phyloP scores from a whole-genome alignment of 92 coral and sea anemone species.

The Epizoanthus fatuus region DNA sequence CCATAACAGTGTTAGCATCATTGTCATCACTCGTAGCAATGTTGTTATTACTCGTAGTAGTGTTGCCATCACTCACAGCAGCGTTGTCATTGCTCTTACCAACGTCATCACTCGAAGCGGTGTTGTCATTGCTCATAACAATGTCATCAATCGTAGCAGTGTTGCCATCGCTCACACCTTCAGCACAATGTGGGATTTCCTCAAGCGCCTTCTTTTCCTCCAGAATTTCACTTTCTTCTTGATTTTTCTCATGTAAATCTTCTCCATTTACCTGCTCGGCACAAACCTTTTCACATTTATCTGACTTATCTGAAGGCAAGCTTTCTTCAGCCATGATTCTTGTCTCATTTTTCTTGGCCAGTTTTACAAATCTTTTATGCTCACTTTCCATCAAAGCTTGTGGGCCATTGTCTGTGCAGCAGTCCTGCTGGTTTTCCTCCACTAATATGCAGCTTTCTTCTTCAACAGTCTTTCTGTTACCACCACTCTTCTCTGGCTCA shows the following conservation, averaged over 20 bases:
- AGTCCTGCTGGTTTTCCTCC: neutral
- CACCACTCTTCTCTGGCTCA: neutral
- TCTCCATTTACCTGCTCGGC: neutral
- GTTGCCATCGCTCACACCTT: slow-evolving; percentile 15
- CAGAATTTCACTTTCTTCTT: neutral
- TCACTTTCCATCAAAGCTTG: neutral
- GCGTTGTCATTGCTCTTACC: too few relatives aligned
- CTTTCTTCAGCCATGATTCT: neutral
- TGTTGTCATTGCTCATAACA: neutral
- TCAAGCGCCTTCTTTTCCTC: neutral
- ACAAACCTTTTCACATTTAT: neutral
- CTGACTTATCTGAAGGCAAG: neutral
- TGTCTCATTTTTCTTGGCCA: slow-evolving; percentile 8
- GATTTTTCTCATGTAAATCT: neutral
- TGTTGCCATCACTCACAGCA: too few relatives aligned
- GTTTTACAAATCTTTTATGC: neutral
- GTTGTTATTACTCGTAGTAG: too few relatives aligned
- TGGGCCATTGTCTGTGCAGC: neutral
- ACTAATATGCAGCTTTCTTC: neutral
- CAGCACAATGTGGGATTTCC: neutral
- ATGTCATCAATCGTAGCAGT: neutral
- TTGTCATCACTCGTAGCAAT: too few relatives aligned
- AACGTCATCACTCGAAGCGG: neutral
- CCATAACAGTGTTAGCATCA: too few relatives aligned
- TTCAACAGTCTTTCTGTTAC: neutral